Base-by-base conservation (phyloP, 2,888 invertebrate genomes). In the Oxytorus armatus region DNA sequence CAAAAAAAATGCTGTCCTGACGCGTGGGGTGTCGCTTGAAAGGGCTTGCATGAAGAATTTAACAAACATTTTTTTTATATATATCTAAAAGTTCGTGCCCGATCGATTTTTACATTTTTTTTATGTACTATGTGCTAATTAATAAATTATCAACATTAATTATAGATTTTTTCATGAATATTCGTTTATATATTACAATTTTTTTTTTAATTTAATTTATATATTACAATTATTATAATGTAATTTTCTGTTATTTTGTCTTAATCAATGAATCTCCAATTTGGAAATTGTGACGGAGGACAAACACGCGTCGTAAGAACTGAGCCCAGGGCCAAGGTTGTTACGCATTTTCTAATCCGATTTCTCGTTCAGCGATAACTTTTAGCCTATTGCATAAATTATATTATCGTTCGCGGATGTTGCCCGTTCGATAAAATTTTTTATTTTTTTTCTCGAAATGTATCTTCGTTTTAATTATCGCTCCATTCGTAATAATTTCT, bases 311-410 rank as follows among this genome's bases (percentile, higher is more conserved):
- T n/a, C 70, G 53, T 47, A 55, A 70, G 69, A 42, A 39, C 29
- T 59, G 36, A 68, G 39, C 53, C 55, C 55, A 70, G 59, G 61
- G 78, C 57, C 78, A 76, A 78, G 74, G 74, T 16, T 25, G 36
- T n/a, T 14, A 29, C 16, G 42, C 59, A 29, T n/a, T 14, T 18
- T 3, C 3, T 49, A 5, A 57, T 21, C 3, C 10, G 68, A 73
- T 73, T 61, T 36, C 21, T 68, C 14, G 14, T 18, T 44, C 16
- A 8, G 39, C 63, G 79, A 74, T 79, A 69, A 74, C 68, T 63
- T 68, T 74, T 69, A 51, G 39, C 68, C 73, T 69, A 39, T 74
- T 68, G 78, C 68, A n/a, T 8, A 36, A 14, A 66, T 14, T 59
- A 33, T 66, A 49, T 74, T 63, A 57, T 69, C 29, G 36, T 39